Conservation (phyloP, 2,797 vertebrate species). For the Sebastes oblongus region DNA sequence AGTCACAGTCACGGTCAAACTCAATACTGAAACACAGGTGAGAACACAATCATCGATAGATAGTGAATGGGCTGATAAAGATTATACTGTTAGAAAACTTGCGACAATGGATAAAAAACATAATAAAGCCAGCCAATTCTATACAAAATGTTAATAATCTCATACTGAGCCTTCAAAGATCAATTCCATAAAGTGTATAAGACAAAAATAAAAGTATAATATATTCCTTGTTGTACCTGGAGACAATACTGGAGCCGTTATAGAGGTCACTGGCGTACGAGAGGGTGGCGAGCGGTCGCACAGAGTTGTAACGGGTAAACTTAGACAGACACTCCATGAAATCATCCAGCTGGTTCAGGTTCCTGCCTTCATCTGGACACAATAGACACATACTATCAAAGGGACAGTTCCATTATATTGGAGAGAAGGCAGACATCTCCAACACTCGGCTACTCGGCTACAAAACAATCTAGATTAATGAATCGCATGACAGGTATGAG, state of each 20-base stretch:
- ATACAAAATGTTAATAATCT: background rate
- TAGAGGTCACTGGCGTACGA: slow-evolving; percentile 99
- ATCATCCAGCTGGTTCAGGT: slow-evolving; percentile 95
- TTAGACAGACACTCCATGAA: slow-evolving; percentile 99
- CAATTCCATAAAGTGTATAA: background rate
- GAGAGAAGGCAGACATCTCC: no score
- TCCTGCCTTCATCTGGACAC: slow-evolving; percentile 92
- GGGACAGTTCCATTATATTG: no score
- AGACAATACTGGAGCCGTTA: slow-evolving; percentile 98
- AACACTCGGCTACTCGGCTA: no score
- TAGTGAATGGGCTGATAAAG: accelerated
- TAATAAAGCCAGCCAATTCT: background rate
- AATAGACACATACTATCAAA: background rate
- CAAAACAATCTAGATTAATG: no score
- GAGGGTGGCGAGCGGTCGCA: slow-evolving; percentile 93
- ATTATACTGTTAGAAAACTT: background rate
- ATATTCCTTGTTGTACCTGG: slow-evolving; percentile 84
- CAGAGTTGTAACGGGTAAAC: slow-evolving; percentile 98
- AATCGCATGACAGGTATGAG: no score
- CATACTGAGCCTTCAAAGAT: background rate
- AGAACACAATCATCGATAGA: accelerated
- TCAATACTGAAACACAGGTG: slow-evolving; percentile 88
- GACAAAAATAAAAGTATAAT: accelerated
- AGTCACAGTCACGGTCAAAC: slow-evolving; percentile 99
- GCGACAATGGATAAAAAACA: background rate